A percentile compares a stretch with the other conserved stretches of the same genome.
Conservation (phyloP, 2,888 invertebrate species). For the Macaria notata region DNA sequence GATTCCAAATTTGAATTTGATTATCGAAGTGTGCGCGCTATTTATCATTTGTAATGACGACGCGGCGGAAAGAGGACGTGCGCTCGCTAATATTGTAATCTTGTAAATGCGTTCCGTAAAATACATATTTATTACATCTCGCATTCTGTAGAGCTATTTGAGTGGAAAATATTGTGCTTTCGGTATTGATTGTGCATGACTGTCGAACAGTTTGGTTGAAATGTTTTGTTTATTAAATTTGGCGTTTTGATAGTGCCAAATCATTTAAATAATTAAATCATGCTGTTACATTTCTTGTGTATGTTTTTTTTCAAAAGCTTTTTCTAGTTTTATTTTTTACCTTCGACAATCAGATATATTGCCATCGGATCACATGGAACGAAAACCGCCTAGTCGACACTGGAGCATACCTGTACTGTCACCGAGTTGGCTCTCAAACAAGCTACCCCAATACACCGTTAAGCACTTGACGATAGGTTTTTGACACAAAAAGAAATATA, state of each 20-base stretch:
- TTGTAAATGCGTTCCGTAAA: slow-evolving; percentile 74
- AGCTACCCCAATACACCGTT: too few relatives aligned
- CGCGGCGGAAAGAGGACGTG: slow-evolving; percentile 62
- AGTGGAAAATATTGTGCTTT: slow-evolving; percentile 73
- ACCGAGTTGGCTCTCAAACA: too few relatives aligned
- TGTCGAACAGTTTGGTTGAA: slow-evolving; percentile 37
- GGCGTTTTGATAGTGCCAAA: slow-evolving; percentile 24
- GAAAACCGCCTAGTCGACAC: too few relatives aligned
- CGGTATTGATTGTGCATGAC: slow-evolving; percentile 64
- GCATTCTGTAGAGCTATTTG: slow-evolving; percentile 58
- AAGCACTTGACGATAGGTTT: too few relatives aligned
- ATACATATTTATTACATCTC: slow-evolving; percentile 74
- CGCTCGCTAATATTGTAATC: slow-evolving; percentile 78
- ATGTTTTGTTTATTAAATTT: slow-evolving; percentile 43
- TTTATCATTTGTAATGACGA: slow-evolving; percentile 81
- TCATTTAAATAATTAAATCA: slow-evolving; percentile 32
- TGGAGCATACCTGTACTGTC: too few relatives aligned
- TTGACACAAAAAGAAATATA: too few relatives aligned
- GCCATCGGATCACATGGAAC: too few relatives aligned
- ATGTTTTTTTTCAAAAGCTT: slow-evolving; percentile 1
- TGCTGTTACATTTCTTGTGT: slow-evolving; percentile 23
- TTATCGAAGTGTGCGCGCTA: slow-evolving; percentile 81
- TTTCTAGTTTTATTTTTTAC: too few relatives aligned
- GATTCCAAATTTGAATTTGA: slow-evolving; percentile 83
- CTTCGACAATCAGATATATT: too few relatives aligned